Conservation (phyloP, 35 echinoderm and acorn worm species). For the Antedon bifida region DNA sequence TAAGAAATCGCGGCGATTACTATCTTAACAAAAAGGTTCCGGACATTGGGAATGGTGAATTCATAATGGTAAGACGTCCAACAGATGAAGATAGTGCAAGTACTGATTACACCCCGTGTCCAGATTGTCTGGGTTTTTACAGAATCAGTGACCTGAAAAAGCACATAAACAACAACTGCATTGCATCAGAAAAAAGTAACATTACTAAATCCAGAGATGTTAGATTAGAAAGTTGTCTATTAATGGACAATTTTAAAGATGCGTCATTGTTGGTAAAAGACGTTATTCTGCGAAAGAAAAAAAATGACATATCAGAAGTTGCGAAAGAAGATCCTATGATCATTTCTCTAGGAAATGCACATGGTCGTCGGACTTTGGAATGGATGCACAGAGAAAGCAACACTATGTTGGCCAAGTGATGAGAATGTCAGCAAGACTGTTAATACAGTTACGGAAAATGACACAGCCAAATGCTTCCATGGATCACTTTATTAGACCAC, state of each 20-base stretch:
- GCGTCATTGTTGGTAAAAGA: conserved; percentile 9
- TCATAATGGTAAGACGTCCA: conserved; percentile 15
- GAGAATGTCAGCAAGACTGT: conserved; percentile 6
- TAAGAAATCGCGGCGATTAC: conserved; percentile 17
- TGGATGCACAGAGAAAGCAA: conserved; percentile 3
- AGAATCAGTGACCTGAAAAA: conserved; percentile 1
- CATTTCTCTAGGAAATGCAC: conserved; percentile 2
- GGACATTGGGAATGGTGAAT: neutral
- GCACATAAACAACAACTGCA: conserved; percentile 14
- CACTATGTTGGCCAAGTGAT: conserved; percentile 9
- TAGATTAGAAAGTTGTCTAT: conserved; percentile 12
- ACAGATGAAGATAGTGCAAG: conserved; percentile 3
- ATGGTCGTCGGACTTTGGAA: conserved; percentile 2
- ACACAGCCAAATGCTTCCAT: too few relatives aligned
- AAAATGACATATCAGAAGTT: conserved; percentile 12
- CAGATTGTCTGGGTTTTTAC: conserved; percentile 19
- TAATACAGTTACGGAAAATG: neutral
- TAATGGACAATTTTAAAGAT: conserved; percentile 11
- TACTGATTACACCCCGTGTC: conserved; percentile 11
- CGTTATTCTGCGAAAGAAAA: conserved; percentile 1
- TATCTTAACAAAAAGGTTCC: conserved; percentile 15
- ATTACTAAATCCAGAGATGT: conserved; percentile 2
- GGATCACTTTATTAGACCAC: neutral
- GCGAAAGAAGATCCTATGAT: conserved; percentile 6
- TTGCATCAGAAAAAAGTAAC: neutral